These are phyloP conservation scores for Anhinga anhinga DNA, from an alignment of 2,113 vertebrate species.

Conservation along the genomic window DNA sequence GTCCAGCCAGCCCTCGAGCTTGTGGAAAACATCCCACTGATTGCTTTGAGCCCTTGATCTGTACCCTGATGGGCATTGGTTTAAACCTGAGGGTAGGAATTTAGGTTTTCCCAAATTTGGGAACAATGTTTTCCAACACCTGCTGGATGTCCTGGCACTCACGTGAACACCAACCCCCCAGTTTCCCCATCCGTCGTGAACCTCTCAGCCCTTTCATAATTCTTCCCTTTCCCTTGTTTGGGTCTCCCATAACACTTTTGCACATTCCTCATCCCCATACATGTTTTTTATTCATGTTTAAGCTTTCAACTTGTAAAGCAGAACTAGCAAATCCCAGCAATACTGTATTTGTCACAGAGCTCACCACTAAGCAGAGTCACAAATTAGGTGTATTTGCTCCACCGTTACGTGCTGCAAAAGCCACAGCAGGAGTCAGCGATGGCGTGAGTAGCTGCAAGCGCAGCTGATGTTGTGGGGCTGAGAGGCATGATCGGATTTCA, in stretches of 20 bases:
- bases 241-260: not conserved
- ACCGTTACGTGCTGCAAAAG: fast-evolving
- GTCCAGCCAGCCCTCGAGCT: not conserved
- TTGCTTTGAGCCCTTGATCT: not conserved
- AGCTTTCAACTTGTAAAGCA: not conserved
- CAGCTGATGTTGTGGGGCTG: not conserved
- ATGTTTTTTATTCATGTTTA: not conserved
- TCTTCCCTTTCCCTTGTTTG: not conserved
- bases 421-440: not conserved
- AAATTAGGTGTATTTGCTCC: not conserved
- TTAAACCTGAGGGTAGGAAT: not conserved
- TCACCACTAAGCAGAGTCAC: not conserved
- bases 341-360: not conserved
- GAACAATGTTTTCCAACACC: not conserved
- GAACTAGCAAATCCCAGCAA: not conserved
- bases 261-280: not conserved
- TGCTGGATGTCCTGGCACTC: not conserved
- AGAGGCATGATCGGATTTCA: not conserved
- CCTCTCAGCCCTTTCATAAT: not conserved
- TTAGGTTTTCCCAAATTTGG: not conserved
- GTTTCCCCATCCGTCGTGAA: not conserved
- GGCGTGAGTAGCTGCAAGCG: not conserved
- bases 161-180: not conserved
- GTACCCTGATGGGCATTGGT: not conserved
- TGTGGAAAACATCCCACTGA: not conserved